A percentile compares a stretch with the other conserved stretches of the same genome.
phyloP scores from a whole-genome alignment of 2,888 invertebrate species.

The Oligia latruncula region DNA sequence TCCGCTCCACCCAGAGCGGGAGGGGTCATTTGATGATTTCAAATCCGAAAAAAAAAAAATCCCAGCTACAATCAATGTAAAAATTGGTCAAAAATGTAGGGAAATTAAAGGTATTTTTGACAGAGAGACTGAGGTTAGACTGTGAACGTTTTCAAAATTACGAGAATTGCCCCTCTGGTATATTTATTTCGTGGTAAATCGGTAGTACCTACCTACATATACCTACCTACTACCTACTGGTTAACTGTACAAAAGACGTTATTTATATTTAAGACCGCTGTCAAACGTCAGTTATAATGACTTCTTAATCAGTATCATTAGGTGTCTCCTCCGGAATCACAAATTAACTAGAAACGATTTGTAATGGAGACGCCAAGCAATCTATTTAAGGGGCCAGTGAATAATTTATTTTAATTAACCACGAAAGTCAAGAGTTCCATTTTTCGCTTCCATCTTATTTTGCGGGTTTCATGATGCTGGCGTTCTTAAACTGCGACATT shows the following conservation, averaged over 20 bases:
- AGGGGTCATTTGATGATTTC: too few species aligned
- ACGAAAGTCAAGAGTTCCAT: slow-evolving; percentile 81
- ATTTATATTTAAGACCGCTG: slow-evolving; percentile 35
- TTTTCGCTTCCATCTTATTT: slow-evolving; percentile 85
- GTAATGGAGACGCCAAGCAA: slow-evolving; percentile 80
- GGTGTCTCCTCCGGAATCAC: slow-evolving; percentile 69
- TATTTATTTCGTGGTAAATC: not conserved
- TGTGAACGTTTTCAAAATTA: not conserved
- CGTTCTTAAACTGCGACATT: slow-evolving; percentile 85
- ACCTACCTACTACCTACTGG: not conserved
- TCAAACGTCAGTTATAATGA: slow-evolving; percentile 59
- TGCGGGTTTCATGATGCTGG: slow-evolving; percentile 79
- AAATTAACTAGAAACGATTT: slow-evolving; percentile 81
- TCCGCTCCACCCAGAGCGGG: too few species aligned
- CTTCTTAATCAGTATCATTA: slow-evolving; percentile 75
- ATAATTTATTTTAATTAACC: slow-evolving; percentile 88
- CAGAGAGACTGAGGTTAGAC: not conserved
- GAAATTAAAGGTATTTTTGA: not conserved
- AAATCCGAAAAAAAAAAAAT: too few species aligned
- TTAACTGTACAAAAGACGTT: not conserved
- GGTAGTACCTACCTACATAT: not conserved
- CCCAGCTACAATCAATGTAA: not conserved
- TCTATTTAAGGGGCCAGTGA: slow-evolving; percentile 82
- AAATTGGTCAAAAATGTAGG: not conserved
- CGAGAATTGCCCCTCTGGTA: not conserved